Percentiles rank a stretch among this genome's conserved stretches.
phyloP scores from a whole-genome alignment of 2,113 vertebrate genomes.

The Lycaon pictus region DNA sequence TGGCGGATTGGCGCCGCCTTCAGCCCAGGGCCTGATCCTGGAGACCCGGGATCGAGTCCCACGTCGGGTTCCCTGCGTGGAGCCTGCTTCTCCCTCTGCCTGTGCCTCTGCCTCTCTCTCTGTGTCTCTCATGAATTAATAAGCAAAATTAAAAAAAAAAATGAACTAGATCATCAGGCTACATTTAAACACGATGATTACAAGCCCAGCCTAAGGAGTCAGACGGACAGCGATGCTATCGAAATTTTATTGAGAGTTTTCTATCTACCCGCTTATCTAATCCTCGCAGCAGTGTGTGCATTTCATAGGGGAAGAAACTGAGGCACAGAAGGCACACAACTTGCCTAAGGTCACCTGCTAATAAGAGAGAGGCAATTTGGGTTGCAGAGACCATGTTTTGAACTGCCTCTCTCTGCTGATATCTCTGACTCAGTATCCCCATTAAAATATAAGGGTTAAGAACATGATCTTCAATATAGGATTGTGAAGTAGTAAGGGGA shows the following conservation, averaged over 20 bases:
- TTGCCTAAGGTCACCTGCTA: neutral
- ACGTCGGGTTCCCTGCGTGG: too few relatives aligned
- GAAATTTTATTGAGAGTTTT: neutral
- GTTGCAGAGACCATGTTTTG: neutral
- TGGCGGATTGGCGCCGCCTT: too few relatives aligned
- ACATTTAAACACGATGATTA: neutral
- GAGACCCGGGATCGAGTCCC: too few relatives aligned
- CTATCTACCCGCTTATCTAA: neutral
- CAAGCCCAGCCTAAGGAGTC: neutral
- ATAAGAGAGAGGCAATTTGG: neutral
- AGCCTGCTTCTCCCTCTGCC: too few relatives aligned
- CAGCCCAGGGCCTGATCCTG: too few relatives aligned
- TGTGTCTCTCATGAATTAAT: too few relatives aligned
- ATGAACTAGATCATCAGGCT: neutral
- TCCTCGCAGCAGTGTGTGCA: neutral
- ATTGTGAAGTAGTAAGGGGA: neutral
- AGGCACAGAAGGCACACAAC: neutral
- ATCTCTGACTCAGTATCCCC: neutral
- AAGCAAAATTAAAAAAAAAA: neutral
- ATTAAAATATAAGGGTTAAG: neutral
- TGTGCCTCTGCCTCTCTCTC: too few relatives aligned
- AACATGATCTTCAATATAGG: neutral
- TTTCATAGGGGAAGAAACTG: neutral
- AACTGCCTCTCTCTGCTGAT: neutral
- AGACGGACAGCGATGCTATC: neutral